Base-by-base conservation (phyloP, 2,888 invertebrate species). In the Hyalella azteca region DNA sequence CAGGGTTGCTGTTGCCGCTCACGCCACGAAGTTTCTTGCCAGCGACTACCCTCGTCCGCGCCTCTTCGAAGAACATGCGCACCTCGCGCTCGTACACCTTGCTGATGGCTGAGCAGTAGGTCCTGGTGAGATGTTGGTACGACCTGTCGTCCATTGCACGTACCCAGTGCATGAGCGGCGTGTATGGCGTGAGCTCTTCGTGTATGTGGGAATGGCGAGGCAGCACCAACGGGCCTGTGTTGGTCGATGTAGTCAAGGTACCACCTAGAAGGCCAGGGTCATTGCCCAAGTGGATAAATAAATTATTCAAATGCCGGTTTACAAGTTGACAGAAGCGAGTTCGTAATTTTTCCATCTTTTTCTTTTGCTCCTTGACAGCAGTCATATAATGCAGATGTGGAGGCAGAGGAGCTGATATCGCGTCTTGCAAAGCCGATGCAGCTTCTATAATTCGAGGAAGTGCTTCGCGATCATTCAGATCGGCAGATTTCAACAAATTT, bases 91-190 rank as follows among this genome's bases (percentile, higher is more conserved):
- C 96, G 88, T 97, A 95, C 81, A 95, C 91, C 89, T 95, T 95
- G 86, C 94, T 92, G 87, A 97, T 91, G 76, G 94, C 93, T 85
- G 91, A 90, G 48, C 93, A 93, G 88, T 97, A 97, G 60, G 90
- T 94, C 88, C 93, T 93, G 76, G 92, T 91, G 22, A 97, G 90
- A 59, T 93, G 93, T 79, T 92, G 91, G 88, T 95, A 97, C 0
- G 94, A 92, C 87, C 93, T 92, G 79, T 92, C 91, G 88, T 97
- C 95, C 91, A 95, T 93, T 39, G 92, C 92, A 88, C 95, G 94
- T 78, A 95, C 91, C 93, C 97, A 95, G 87, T 94, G 93, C 94
- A 97, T 95, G 85, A 97, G 90, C 85, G 95, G 95, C 41, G 94
- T 93, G 88, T 96, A 97, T 26, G 94, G 93, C 86, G 91, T 91